Evolutionary conservation across 2,113 vertebrate species (phyloP), one percentile per base, ranked within the genome.

Genomic region (Numenius arquata): DNA sequence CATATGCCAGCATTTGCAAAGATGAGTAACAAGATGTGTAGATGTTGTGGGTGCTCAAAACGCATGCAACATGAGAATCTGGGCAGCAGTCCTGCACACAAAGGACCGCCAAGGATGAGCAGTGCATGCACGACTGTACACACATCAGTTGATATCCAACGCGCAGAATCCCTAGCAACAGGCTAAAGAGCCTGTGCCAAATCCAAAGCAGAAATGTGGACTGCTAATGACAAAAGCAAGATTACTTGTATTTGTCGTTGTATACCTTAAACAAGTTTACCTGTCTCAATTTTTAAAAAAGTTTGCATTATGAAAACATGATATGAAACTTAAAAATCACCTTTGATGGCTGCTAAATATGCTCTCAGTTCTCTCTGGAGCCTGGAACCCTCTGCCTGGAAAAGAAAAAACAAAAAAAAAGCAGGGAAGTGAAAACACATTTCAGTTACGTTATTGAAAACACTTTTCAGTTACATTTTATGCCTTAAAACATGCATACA

Each of bases 271-370:
- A 81, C 20, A 79, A 81, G 13, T 10, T 34, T 53, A 65, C 17
- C 66, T 67, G 25, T 34, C 12, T 87, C 43, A 72, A 25, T 76
- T 66, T 66, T 16, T 0, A 47, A 65, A 47, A 18, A 73, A 76
- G 8, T 36, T 72, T 74, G 5, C 9, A 73, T 85, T 58, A 70
- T 18, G 58, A 76, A 88, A 85, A 68, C 18, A 74, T 22, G 36
- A 74, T 2, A 3, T 50, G 61, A 91, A 87, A 82, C 22, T 78
- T 79, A 34, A 84, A 95, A 84, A 70, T 97, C 98, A 99, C 99
- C 99, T 99, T 99, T 99, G 77, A 99, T 99, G 71, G 99, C 99
- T 85, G 98, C 97, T 98, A 99, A 98, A 98, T 99, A 99, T 59
- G 98, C 98, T 97, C 98, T 99, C 97, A 99, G 98, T 95, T 99